Percentiles rank a stretch among this genome's conserved stretches.
phyloP scores from a whole-genome alignment of 2,888 invertebrate species.

The Standfussiana lucernea region DNA sequence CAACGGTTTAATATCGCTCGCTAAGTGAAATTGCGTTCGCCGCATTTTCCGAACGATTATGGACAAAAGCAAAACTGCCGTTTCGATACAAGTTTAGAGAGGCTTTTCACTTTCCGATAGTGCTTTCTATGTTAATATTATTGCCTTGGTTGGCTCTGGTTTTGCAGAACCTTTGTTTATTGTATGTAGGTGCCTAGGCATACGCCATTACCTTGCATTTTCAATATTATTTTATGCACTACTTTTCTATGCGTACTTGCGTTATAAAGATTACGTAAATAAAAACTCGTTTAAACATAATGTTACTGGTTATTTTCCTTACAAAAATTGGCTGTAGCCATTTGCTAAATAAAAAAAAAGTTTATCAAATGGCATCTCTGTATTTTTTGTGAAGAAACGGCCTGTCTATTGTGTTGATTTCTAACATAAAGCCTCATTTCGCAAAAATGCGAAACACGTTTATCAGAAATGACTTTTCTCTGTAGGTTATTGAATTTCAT shows the following conservation, averaged over 20 bases:
- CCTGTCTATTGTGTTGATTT: background rate
- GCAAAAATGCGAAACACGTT: background rate
- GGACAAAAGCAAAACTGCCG: conserved; percentile 33
- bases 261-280: background rate
- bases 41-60: conserved; percentile 52
- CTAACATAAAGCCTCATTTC: background rate
- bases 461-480: background rate
- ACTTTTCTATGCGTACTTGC: background rate
- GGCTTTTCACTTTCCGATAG: conserved; percentile 33
- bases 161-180: background rate
- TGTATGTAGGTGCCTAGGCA: background rate
- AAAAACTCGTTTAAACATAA: conserved; percentile 2
- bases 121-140: conserved; percentile 5
- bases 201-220: background rate
- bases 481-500: background rate
- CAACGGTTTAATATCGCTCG: conserved; percentile 51
- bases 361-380: background rate
- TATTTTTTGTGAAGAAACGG: background rate
- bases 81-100: conserved; percentile 41
- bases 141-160: background rate
- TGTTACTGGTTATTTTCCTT: background rate
- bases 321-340: background rate
- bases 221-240: background rate
- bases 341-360: background rate
- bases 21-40: conserved; percentile 57